Evolutionary conservation across 2,113 vertebrate genomes (phyloP).

Genomic region (Pseudorectes ferrugineus): DNA sequence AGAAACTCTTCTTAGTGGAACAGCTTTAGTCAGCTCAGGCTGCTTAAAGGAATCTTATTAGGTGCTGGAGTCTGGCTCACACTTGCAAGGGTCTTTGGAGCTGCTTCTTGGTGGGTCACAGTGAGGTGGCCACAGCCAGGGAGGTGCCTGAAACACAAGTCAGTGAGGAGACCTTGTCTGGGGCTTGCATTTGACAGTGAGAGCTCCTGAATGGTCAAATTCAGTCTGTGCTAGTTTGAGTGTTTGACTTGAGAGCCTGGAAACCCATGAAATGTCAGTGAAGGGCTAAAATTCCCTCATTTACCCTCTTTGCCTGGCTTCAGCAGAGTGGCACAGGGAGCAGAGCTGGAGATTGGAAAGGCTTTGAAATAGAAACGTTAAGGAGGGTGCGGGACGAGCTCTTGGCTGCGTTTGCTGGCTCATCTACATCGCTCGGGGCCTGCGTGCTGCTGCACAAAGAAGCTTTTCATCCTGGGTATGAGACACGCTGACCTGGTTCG

Average conservation of each 20-base stretch:
- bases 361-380: background rate
- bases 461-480: conserved; percentile 20
- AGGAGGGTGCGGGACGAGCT: background rate
- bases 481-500: conserved; percentile 36
- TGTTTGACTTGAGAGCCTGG: background rate
- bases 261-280: background rate
- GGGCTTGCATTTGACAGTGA: background rate
- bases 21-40: conserved; percentile 47
- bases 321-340: background rate
- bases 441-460: conserved; percentile 47
- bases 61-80: background rate
- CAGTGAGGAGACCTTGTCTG: background rate
- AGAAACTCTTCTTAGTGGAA: conserved; percentile 15
- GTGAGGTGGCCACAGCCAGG: background rate
- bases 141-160: background rate
- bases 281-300: background rate
- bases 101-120: background rate
- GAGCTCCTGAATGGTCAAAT: background rate
- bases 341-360: background rate
- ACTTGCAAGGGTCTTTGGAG: background rate
- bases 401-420: conserved; percentile 16
- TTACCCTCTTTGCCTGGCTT: background rate
- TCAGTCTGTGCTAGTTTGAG: background rate
- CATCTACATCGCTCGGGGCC: background rate
- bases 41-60: conserved; percentile 52